These are phyloP conservation scores for Heliconius nattereri DNA, from an alignment of 1,140 invertebrate genomes.

Conservation along the genomic window DNA sequence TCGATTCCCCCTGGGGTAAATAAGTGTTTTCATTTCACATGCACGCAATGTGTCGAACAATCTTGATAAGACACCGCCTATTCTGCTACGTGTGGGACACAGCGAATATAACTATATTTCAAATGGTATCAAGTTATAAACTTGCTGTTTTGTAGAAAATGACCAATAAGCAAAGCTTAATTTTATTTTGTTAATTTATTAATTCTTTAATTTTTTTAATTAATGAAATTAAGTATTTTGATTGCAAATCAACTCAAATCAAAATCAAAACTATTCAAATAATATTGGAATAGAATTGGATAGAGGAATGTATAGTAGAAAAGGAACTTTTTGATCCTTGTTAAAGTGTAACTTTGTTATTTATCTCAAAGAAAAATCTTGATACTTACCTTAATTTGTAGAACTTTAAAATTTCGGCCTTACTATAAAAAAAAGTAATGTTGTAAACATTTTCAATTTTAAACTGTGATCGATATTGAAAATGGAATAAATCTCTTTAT, in stretches of 20 bases:
- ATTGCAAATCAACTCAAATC: too few species aligned
- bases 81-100: too few species aligned
- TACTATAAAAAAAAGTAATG: neutral
- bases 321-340: neutral
- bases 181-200: neutral
- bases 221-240: too few species aligned
- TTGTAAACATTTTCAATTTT: slow-evolving; percentile 12
- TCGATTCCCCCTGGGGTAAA: too few species aligned
- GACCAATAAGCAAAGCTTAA: neutral
- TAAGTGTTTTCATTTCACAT: too few species aligned
- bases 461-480: neutral
- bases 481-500: neutral
- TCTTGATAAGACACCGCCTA: too few species aligned
- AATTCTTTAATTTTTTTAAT: neutral
- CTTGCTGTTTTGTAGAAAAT: neutral
- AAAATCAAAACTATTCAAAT: too few species aligned
- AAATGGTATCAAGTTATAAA: too few species aligned
- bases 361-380: neutral
- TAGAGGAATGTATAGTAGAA: neutral
- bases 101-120: too few species aligned
- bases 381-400: neutral
- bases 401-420: neutral
- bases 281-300: neutral
- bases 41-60: too few species aligned
- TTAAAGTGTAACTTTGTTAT: neutral